Evolutionary conservation across 2,797 vertebrate genomes (phyloP), one percentile per base, ranked within the genome.

Genomic region (Pyrrhura leucotis): DNA sequence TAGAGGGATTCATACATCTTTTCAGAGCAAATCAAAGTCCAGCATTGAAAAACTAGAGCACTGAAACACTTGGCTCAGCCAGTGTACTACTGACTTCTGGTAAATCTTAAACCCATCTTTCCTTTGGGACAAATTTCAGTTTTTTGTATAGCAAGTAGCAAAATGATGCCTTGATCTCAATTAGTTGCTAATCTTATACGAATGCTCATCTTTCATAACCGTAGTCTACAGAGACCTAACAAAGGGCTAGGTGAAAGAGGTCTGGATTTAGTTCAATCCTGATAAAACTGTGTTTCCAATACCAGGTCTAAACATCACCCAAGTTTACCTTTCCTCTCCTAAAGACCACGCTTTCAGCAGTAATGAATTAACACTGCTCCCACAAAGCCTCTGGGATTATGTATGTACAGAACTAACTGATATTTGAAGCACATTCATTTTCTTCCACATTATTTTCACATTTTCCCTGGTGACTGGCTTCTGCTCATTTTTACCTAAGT

Each of bases 141-240:
- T 54, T 88, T 58, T 95, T 89, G 37, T 66, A 81, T 12, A 89
- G 25, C 21, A 92, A 85, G 39, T 56, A 89, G 66, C 18, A 92
- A 96, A 96, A 86, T 12, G 42, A 92, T 78, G 29, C 51, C 77
- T 90, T 90, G 74, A 90, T 93, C 77, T 85, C 87, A 89, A 89
- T 85, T 84, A 83, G 61, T 62, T 62, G 39, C 45, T 91, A 85
- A 89, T 68, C 22, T 53, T 90, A 87, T 66, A 65, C n/a, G 58
- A 68, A 75, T 18, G 31, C 10, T 86, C 51, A 63, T 90, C 59
- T 94, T 90, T 75, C 95, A 91, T 54, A 92, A 77, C 42, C 3
- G 10, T 12, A 77, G 35, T 50, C 85, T 81, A 48, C 19, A 71
- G 79, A 95, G 76, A 50, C 62, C 39, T 84, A 54, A 84, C 37